Evolutionary conservation across 2,797 vertebrate genomes (phyloP).

Genomic region (Sciaenops ocellatus): DNA sequence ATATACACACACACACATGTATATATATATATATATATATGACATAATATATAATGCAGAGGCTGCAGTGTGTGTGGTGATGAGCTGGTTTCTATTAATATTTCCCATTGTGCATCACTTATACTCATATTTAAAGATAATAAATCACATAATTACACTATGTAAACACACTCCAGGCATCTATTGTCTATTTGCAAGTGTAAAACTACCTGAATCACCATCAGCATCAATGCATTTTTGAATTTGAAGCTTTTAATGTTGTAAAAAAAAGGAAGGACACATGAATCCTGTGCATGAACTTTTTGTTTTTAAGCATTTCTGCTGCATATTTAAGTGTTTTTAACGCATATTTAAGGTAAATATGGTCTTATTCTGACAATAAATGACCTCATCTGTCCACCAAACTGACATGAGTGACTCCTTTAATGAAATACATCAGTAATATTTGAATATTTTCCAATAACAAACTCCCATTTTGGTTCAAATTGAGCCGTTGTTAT

Average conservation of each 20-base stretch:
- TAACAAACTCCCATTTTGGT: not conserved
- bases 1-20: no score
- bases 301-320: not conserved
- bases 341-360: not conserved
- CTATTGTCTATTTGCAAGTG: no score
- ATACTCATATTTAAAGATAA: no score
- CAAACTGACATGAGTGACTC: not conserved
- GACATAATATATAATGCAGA: accelerated
- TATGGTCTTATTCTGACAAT: not conserved
- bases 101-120: not conserved
- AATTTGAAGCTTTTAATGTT: no score
- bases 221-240: no score
- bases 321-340: not conserved
- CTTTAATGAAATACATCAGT: not conserved
- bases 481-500: not conserved
- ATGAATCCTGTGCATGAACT: not conserved
- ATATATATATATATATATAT: not conserved
- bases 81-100: not conserved
- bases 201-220: no score
- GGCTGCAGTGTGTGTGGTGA: accelerated
- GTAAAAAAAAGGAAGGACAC: no score
- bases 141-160: no score
- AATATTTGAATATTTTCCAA: not conserved
- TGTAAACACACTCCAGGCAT: no score
- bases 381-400: not conserved